Evolutionary conservation across 2,113 vertebrate genomes (phyloP).

Genomic region (Dolichallabes microphthalmus): DNA sequence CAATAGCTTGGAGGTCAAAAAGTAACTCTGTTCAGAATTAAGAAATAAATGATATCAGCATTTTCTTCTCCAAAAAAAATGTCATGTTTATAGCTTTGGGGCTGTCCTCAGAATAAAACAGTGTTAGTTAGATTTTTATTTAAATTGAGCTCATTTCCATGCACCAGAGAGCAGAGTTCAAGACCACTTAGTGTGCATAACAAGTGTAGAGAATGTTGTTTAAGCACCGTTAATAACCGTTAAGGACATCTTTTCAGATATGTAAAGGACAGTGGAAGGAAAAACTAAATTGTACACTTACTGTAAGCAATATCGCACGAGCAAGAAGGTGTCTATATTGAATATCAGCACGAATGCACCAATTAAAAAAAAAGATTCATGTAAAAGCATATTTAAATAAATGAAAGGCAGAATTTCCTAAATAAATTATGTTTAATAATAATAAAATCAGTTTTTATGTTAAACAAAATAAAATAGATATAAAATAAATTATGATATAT

Average conservation of each 20-base stretch:
- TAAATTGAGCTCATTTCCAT: slow-evolving; percentile 42
- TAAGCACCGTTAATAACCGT: not conserved
- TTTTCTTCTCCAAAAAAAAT: slow-evolving; percentile 33
- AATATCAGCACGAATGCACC: not conserved
- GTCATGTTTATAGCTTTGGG: slow-evolving; percentile 43
- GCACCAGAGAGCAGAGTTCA: slow-evolving; percentile 14
- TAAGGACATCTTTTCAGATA: not conserved
- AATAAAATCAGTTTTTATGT: no score
- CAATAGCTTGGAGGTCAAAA: slow-evolving; percentile 52
- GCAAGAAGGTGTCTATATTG: not conserved
- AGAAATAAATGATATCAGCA: slow-evolving; percentile 60
- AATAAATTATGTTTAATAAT: no score
- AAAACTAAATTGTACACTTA: not conserved
- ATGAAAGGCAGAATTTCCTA: no score
- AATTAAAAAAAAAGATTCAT: no score
- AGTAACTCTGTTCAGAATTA: slow-evolving; percentile 48
- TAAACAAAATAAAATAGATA: no score
- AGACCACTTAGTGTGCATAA: not conserved
- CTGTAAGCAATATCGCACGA: not conserved
- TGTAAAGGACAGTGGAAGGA: not conserved
- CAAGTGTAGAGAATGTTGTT: not conserved
- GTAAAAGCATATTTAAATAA: no score
- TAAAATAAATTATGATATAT: no score
- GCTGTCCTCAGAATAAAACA: slow-evolving; percentile 26
- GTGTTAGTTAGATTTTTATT: no score